Percentiles rank a stretch among this genome's conserved stretches.
These are phyloP conservation scores for Phenganax marumi DNA, from an alignment of 92 coral and sea anemone species.

Conservation along the genomic window DNA sequence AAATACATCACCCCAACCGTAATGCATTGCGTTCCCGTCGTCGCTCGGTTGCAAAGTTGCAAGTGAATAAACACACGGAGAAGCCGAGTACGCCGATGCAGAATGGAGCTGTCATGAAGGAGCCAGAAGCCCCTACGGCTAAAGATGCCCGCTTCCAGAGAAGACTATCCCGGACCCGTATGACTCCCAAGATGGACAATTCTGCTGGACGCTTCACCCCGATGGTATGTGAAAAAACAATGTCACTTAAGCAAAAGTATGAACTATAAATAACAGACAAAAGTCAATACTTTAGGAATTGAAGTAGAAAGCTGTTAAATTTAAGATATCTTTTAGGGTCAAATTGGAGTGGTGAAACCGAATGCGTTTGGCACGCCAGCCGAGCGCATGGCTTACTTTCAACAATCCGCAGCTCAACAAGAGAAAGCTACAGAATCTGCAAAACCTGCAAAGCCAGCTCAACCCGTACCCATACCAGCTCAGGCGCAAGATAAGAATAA, in stretches of 20 bases:
- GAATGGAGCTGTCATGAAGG: slow-evolving; percentile 29
- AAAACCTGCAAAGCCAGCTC: slow-evolving; percentile 36
- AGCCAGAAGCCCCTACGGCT: slow-evolving; percentile 29
- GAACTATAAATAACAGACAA: no score
- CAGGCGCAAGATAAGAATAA: slow-evolving; percentile 42
- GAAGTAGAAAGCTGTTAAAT: background rate
- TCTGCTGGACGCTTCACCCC: slow-evolving; percentile 37
- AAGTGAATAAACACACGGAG: slow-evolving; percentile 22
- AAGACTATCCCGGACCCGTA: slow-evolving; percentile 39
- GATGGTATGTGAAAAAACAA: background rate
- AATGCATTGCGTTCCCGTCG: slow-evolving; percentile 45
- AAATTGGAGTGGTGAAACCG: slow-evolving; percentile 30
- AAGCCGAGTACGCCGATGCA: slow-evolving; percentile 22
- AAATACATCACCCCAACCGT: slow-evolving; percentile 44
- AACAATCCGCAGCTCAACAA: slow-evolving; percentile 70
- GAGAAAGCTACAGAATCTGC: slow-evolving; percentile 69
- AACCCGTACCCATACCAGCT: slow-evolving; percentile 64
- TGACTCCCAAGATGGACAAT: slow-evolving; percentile 28
- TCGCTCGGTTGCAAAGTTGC: slow-evolving; percentile 38
- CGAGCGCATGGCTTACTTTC: slow-evolving; percentile 93
- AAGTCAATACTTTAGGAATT: background rate
- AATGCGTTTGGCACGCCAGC: slow-evolving; percentile 76
- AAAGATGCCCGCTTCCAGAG: slow-evolving; percentile 36
- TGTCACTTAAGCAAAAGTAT: no score
- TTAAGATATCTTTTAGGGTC: slow-evolving; percentile 4